Evolutionary conservation across 2,797 vertebrate species (phyloP), one percentile per base, ranked within the genome.

Genomic region (Urophycis tenuis): DNA sequence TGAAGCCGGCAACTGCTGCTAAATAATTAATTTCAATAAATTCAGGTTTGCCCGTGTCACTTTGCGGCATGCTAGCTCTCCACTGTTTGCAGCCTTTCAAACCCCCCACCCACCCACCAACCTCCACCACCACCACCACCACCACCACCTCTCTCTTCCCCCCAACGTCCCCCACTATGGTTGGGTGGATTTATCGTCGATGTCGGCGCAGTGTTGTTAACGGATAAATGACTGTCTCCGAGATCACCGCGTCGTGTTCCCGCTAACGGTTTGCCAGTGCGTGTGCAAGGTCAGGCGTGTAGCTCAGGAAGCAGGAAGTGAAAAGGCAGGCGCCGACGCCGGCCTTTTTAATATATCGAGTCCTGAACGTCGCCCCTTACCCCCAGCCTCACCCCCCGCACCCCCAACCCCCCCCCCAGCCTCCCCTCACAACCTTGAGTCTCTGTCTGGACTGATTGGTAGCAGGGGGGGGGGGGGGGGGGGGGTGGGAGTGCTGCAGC

Each of bases 401-500:
- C 22, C 22, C 53, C 19, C 53, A 25, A n/a, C 10, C 53, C 53
- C 25, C 22, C n/a, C 53, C 6, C 10, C 53, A 41, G 39, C 39
- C 53, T 60, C 22, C 53, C 53, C 53, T 60, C 53, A 90, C 87
- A 15, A 75, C 75, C 82, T 82, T 81, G 79, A 82, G 75, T 79
- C 69, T 85, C 83, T 83, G 88, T 84, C n/a, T 85, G 80, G 78
- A 78, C 86, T 89, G 89, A 91, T 92, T 89, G 88, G 86, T 84
- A 85, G 87, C 85, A 81, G 85, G 84, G 83, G 87, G 90, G n/a
- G n/a, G n/a, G n/a, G n/a, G n/a, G n/a, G n/a, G n/a, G 74, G 81
- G 85, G 89, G 84, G 85, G 85, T 78, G 79, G 69, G 69, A 49
- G 45, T 5, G 45, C 45, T 49, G 45, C 15, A 53, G 45, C 17